A percentile compares a stretch with the other conserved stretches of the same genome.
Evolutionary conservation across 1,140 invertebrate genomes (phyloP).

Genomic region (Pseudoatta argentina): DNA sequence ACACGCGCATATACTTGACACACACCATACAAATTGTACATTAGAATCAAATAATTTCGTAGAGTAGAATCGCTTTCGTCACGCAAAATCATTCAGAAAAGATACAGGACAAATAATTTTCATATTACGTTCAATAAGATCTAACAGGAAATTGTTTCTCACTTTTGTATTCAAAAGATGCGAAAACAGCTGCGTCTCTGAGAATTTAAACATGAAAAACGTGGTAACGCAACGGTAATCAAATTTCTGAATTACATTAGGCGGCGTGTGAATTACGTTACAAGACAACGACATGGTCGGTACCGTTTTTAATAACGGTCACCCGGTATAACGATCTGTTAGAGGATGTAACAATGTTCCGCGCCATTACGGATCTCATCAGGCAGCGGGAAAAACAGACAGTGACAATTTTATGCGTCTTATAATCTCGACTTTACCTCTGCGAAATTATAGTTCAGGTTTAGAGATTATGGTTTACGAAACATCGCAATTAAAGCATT

Average conservation of each 20-base stretch:
- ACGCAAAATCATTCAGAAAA: not conserved
- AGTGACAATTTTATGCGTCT: slow-evolving; percentile 65
- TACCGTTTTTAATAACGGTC: slow-evolving; percentile 72
- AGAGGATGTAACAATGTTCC: slow-evolving; percentile 68
- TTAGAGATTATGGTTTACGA: slow-evolving; percentile 34
- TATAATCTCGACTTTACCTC: not conserved
- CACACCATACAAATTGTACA: slow-evolving; percentile 19
- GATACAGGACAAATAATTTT: not conserved
- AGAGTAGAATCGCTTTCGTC: not conserved
- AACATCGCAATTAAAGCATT: slow-evolving; percentile 3
- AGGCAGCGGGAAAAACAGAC: slow-evolving; percentile 60
- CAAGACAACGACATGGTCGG: slow-evolving; percentile 8
- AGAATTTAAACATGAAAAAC: slow-evolving; percentile 3
- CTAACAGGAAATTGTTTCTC: not conserved
- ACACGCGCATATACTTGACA: slow-evolving; percentile 49
- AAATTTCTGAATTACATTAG: slow-evolving; percentile 71
- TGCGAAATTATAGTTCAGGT: slow-evolving; percentile 23
- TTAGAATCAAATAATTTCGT: slow-evolving; percentile 8
- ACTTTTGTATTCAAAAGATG: slow-evolving; percentile 23
- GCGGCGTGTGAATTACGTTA: slow-evolving; percentile 63
- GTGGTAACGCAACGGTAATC: slow-evolving; percentile 70
- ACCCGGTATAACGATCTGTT: slow-evolving; percentile 43
- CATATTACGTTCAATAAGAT: not conserved
- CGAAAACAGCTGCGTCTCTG: not conserved
- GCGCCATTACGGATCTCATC: slow-evolving; percentile 72